Conservation (phyloP, 35 echinoderm and acorn worm species). For the Lytechinus variegatus region DNA sequence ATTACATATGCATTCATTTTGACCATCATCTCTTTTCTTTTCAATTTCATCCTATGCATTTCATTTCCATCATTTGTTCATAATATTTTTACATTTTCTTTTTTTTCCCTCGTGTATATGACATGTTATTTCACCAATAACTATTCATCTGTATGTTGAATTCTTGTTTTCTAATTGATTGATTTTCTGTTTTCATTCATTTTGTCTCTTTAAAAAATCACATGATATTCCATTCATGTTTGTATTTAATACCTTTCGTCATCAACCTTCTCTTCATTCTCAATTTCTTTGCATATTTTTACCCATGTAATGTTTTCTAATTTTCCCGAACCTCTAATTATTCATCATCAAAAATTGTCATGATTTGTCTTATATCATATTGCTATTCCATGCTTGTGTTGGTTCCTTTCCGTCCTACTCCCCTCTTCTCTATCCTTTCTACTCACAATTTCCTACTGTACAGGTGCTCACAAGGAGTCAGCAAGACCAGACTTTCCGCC, state of each 20-base stretch:
- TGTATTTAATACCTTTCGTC: background rate
- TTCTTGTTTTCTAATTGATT: no score
- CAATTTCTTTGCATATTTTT: background rate
- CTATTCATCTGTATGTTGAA: no score
- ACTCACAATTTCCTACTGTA: background rate
- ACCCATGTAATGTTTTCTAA: background rate
- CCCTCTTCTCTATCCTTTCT: background rate
- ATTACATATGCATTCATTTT: no score
- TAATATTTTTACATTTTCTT: background rate
- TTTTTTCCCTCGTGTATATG: background rate
- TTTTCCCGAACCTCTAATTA: background rate
- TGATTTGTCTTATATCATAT: background rate
- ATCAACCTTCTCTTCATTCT: background rate
- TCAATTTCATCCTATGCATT: background rate
- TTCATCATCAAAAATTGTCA: background rate
- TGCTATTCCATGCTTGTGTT: background rate
- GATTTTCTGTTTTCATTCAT: background rate
- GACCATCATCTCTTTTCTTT: background rate
- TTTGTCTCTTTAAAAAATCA: background rate
- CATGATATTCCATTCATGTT: background rate
- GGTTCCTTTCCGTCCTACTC: background rate
- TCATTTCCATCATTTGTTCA: background rate
- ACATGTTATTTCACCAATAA: background rate
- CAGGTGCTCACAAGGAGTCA: conserved; percentile 41
- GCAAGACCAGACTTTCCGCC: conserved; percentile 55